These are phyloP conservation scores for Xestoiulus laeticollis DNA, from an alignment of 2,888 invertebrate species.

Conservation along the genomic window DNA sequence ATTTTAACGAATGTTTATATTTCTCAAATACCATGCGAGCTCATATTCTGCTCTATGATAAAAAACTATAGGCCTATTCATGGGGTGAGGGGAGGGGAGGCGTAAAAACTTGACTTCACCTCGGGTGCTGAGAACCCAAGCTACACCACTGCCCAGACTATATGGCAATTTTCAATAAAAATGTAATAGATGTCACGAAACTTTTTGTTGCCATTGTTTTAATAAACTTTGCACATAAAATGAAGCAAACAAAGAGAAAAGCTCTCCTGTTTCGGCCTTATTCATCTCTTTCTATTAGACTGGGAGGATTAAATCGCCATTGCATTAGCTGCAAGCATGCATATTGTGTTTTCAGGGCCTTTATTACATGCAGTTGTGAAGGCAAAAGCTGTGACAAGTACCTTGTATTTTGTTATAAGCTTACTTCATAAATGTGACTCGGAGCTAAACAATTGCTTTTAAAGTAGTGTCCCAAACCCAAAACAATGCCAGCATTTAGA, in stretches of 20 bases:
- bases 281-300: neutral
- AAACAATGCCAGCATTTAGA: conserved; percentile 21
- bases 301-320: neutral
- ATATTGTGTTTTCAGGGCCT: neutral
- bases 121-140: too few relatives aligned
- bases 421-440: conserved; percentile 33
- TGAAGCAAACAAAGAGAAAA: neutral
- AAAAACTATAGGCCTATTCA: too few relatives aligned
- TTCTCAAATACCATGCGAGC: too few relatives aligned
- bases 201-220: neutral
- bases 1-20: too few relatives aligned
- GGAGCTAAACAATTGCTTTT: neutral
- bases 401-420: neutral
- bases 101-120: too few relatives aligned
- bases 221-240: neutral
- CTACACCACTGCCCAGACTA: neutral
- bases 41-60: too few relatives aligned
- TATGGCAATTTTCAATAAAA: neutral
- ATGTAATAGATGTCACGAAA: neutral
- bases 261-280: neutral
- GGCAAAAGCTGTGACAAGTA: neutral
- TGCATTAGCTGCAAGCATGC: neutral
- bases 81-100: too few relatives aligned
- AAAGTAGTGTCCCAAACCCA: neutral
- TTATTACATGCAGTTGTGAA: neutral